Conservation (phyloP, 2,797 vertebrate genomes). For the Pyrocephalus nanus region DNA sequence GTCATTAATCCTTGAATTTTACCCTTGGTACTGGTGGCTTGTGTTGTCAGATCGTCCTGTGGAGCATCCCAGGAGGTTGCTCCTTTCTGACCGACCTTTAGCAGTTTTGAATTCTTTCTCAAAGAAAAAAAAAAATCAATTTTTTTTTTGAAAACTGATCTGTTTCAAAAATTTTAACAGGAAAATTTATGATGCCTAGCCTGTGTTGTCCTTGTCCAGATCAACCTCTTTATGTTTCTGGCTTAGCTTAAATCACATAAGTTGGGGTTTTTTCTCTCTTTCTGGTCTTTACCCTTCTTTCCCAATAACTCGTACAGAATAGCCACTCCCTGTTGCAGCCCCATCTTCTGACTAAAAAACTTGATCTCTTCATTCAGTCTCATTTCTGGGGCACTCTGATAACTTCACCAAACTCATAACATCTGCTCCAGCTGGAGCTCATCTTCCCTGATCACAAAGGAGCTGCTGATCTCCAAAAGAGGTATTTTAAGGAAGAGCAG, state of each 20-base stretch:
- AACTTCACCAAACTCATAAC: background rate
- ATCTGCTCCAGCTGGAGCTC: background rate
- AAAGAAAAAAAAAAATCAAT: background rate
- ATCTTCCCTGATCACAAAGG: background rate
- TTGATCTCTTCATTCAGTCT: background rate
- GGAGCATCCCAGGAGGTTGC: background rate
- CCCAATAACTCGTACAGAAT: background rate
- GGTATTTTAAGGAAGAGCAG: background rate
- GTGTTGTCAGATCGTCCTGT: accelerated
- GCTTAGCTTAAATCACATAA: background rate
- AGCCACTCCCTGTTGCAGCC: background rate
- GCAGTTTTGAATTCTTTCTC: background rate
- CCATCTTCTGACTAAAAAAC: background rate
- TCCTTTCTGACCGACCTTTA: background rate
- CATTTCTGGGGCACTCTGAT: background rate
- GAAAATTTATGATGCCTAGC: background rate
- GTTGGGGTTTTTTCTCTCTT: background rate
- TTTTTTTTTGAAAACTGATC: too few species aligned
- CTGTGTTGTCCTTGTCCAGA: background rate
- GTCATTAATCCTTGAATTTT: background rate
- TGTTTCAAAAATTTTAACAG: background rate
- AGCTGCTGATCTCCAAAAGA: background rate
- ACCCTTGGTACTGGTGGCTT: background rate
- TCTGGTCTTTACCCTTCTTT: background rate
- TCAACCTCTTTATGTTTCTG: background rate